phyloP scores from a whole-genome alignment of 2,888 invertebrate species.

The Callinectes sapidus region DNA sequence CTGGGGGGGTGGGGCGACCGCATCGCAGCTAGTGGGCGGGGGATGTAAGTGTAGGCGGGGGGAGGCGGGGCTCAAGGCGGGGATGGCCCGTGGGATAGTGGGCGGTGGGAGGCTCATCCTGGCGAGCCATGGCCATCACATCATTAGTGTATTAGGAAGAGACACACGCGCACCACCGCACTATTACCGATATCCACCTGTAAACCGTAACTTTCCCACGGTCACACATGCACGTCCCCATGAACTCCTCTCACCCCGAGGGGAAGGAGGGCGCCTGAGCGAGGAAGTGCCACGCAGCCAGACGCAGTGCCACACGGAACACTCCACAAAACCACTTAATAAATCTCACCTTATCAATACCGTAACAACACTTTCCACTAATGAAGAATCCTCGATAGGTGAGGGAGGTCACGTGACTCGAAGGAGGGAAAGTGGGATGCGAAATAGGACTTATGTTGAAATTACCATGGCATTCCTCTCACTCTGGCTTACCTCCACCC shows the following conservation, averaged over 20 bases:
- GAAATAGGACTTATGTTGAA: slow-evolving; percentile 18
- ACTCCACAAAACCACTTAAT: neutral
- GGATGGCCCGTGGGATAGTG: slow-evolving; percentile 11
- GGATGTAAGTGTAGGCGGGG: neutral
- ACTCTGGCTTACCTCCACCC: slow-evolving; percentile 6
- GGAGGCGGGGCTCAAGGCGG: neutral
- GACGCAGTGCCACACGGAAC: neutral
- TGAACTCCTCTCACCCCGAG: neutral
- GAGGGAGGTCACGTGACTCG: slow-evolving; percentile 37
- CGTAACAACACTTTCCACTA: neutral
- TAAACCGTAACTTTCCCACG: slow-evolving; percentile 14
- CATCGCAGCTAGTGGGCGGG: neutral
- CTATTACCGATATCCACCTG: neutral
- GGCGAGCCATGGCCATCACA: neutral
- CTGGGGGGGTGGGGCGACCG: slow-evolving; percentile 23
- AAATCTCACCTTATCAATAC: neutral
- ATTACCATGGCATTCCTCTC: slow-evolving; percentile 1
- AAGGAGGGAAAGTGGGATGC: slow-evolving; percentile 35
- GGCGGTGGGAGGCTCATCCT: neutral
- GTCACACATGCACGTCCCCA: neutral
- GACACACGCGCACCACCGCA: slow-evolving; percentile 1
- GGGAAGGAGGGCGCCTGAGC: neutral
- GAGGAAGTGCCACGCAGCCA: neutral
- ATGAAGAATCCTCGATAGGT: neutral
- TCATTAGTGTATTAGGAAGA: slow-evolving; percentile 16